Conservation (phyloP, 2,797 vertebrate genomes). For the Sebastes vulpes region DNA sequence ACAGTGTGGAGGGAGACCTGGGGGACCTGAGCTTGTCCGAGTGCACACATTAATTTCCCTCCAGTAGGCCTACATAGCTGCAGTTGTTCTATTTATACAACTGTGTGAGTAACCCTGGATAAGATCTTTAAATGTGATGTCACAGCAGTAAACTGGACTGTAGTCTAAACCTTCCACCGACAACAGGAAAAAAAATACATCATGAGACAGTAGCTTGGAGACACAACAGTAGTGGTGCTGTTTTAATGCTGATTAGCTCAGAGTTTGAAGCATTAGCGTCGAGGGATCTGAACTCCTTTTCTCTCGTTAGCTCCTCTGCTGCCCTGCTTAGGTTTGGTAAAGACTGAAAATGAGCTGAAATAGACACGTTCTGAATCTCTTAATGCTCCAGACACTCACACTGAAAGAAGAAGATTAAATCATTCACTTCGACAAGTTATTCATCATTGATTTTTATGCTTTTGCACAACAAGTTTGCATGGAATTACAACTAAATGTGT, state of each 20-base stretch:
- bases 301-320: constrained; percentile 25
- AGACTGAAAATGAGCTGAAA: constrained; percentile 12
- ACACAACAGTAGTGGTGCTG: neutral
- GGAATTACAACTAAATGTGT: neutral
- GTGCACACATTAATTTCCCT: constrained; percentile 43
- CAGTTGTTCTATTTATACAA: constrained; percentile 30
- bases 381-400: neutral
- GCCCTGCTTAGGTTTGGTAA: constrained; percentile 19
- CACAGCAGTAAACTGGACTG: constrained; percentile 8
- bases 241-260: constrained; percentile 16
- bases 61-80: constrained; percentile 12
- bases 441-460: neutral
- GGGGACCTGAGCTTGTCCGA: constrained; percentile 40
- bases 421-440: neutral
- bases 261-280: constrained; percentile 11
- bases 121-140: constrained; percentile 31
- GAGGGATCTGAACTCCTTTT: constrained; percentile 32
- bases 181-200: neutral
- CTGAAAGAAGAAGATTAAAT: neutral
- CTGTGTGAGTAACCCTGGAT: neutral
- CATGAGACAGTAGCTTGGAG: neutral
- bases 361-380: neutral
- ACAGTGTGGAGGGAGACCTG: constrained; percentile 27
- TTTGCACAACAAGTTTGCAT: neutral
- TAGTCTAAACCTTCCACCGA: neutral